phyloP scores from a whole-genome alignment of 2,888 invertebrate genomes.

The Drosophila imparisetae region DNA sequence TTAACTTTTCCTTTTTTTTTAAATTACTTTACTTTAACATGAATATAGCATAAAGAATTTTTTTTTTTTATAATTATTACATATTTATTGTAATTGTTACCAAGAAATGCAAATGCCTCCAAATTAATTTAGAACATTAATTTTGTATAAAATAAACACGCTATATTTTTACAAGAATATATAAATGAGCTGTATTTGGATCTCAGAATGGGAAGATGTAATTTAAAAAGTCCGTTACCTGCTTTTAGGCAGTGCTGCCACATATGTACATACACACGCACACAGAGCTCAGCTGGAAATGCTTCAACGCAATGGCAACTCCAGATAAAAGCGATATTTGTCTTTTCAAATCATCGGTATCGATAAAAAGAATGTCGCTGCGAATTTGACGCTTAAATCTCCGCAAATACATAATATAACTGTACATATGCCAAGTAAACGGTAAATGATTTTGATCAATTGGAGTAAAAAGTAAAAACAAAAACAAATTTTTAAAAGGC shows the following conservation, averaged over 20 bases:
- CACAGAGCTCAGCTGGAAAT: background rate
- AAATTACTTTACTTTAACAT: conserved; percentile 14
- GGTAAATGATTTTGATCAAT: background rate
- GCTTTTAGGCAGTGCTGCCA: conserved; percentile 18
- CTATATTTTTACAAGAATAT: conserved; percentile 64
- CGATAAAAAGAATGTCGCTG: conserved; percentile 27
- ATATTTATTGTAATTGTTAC: conserved; percentile 37
- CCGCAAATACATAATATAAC: background rate
- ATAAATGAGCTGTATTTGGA: background rate
- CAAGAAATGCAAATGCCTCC: conserved; percentile 53
- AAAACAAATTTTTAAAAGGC: background rate
- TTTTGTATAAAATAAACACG: conserved; percentile 56
- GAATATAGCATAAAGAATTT: conserved; percentile 14
- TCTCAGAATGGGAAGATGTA: background rate
- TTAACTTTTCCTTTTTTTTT: conserved; percentile 12
- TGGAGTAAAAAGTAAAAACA: background rate
- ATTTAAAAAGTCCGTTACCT: background rate
- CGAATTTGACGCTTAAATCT: background rate
- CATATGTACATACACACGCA: background rate
- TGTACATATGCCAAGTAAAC: background rate
- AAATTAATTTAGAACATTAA: conserved; percentile 44
- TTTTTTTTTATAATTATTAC: conserved; percentile 7
- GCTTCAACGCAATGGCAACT: conserved; percentile 37
- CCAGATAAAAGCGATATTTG: conserved; percentile 4
- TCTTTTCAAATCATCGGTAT: conserved; percentile 30